Percentiles rank a stretch among this genome's conserved stretches.
Conservation (phyloP, 2,888 invertebrate genomes). For the Rotaria sp. region DNA sequence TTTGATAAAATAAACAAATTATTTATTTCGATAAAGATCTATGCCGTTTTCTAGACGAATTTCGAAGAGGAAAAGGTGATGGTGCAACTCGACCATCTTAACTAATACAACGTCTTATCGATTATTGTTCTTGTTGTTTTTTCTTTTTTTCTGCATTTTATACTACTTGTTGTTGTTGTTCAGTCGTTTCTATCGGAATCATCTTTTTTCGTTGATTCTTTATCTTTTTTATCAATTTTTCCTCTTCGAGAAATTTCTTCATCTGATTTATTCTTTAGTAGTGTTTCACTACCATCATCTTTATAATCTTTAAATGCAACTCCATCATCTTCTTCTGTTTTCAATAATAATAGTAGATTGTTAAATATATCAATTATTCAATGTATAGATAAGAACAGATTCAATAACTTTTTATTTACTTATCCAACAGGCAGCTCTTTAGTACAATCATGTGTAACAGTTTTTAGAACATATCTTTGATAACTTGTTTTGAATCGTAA, state of each 20-base stretch:
- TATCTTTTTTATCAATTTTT: constrained; percentile 44
- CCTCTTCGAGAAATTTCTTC: not conserved
- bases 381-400: no score
- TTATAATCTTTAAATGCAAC: constrained; percentile 80
- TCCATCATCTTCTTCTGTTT: constrained; percentile 70
- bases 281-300: constrained; percentile 44
- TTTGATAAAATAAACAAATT: no score
- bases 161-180: constrained; percentile 43
- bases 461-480: constrained; percentile 90
- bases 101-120: constrained; percentile 42
- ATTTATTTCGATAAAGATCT: constrained; percentile 56
- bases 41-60: constrained; percentile 73
- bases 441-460: constrained; percentile 75
- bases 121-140: no score
- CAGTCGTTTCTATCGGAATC: constrained; percentile 44
- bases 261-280: constrained; percentile 46
- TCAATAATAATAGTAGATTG: constrained; percentile 88
- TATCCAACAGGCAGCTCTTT: constrained; percentile 90
- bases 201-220: constrained; percentile 45
- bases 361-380: no score
- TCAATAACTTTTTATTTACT: constrained; percentile 54
- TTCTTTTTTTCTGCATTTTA: constrained; percentile 39
- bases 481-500: constrained; percentile 99
- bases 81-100: constrained; percentile 71
- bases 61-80: constrained; percentile 82